Evolutionary conservation across 2,888 invertebrate species (phyloP).

Genomic region (Isoperla grammatica): DNA sequence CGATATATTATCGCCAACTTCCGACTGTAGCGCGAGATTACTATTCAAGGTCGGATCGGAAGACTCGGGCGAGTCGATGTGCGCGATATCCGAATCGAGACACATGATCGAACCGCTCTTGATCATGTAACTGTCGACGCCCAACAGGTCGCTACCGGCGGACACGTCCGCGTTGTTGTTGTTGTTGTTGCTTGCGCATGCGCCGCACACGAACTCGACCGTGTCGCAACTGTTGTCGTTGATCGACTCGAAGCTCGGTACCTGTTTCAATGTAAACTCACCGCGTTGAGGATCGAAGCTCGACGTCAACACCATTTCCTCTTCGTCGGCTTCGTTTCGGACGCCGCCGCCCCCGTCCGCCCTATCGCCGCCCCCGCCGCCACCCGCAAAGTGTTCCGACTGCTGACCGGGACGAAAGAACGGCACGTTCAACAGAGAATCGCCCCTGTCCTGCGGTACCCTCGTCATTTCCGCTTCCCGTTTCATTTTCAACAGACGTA

Average conservation of each 20-base stretch:
- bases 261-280: constrained; percentile 8
- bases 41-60: constrained; percentile 50
- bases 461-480: not conserved
- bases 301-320: constrained; percentile 6
- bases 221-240: constrained; percentile 6
- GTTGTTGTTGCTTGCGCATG: not conserved
- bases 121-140: not conserved
- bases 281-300: constrained; percentile 3
- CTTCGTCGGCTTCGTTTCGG: not conserved
- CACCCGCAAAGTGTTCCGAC: too few species aligned
- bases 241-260: constrained; percentile 8
- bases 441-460: not conserved
- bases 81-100: constrained; percentile 53
- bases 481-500: too few species aligned
- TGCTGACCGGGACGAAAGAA: too few species aligned
- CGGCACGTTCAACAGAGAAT: too few species aligned
- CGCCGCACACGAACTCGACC: not conserved
- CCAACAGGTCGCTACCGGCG: too few species aligned
- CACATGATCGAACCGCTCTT: constrained; percentile 23
- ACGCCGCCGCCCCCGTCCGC: too few species aligned
- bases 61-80: constrained; percentile 78
- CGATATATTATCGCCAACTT: constrained; percentile 34
- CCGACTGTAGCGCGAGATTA: constrained; percentile 8
- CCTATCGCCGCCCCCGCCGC: too few species aligned
- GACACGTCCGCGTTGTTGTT: too few species aligned